A percentile compares a stretch with the other conserved stretches of the same genome.
Evolutionary conservation across 2,888 invertebrate species (phyloP).

Genomic region (Alitta virens): DNA sequence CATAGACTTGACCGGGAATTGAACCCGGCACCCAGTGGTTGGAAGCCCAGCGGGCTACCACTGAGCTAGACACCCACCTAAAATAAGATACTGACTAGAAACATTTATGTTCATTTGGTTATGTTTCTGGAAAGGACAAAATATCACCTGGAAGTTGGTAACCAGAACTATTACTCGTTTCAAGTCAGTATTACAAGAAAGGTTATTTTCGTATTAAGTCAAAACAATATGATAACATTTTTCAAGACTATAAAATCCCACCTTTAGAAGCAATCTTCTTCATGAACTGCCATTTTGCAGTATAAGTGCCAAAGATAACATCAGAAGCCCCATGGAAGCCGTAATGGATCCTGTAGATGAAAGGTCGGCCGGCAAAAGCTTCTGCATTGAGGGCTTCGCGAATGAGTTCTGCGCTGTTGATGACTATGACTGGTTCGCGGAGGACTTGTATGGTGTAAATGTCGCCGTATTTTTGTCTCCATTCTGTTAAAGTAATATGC

Average conservation of each 20-base stretch:
- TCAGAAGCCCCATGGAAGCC: constrained; percentile 25
- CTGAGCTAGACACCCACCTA: too few relatives aligned
- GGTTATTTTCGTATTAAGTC: too few relatives aligned
- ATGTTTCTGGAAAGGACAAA: too few relatives aligned
- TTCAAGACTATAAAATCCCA: neutral
- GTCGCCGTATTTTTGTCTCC: constrained; percentile 29
- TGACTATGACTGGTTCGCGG: constrained; percentile 40
- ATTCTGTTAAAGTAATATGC: neutral
- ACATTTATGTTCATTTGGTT: neutral
- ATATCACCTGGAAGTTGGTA: too few relatives aligned
- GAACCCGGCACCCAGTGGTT: too few relatives aligned
- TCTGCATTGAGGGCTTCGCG: constrained; percentile 37
- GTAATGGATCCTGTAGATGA: constrained; percentile 24
- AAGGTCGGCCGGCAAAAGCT: constrained; percentile 38
- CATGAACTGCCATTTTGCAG: constrained; percentile 19
- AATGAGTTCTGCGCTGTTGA: constrained; percentile 38
- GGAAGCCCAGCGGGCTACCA: too few relatives aligned
- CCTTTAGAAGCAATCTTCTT: constrained; percentile 14
- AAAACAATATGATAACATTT: too few relatives aligned
- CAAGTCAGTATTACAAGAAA: too few relatives aligned
- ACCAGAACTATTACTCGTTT: too few relatives aligned
- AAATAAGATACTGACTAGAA: neutral
- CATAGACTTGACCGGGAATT: too few relatives aligned
- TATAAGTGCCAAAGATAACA: constrained; percentile 22
- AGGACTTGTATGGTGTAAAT: constrained; percentile 38